A percentile compares a stretch with the other conserved stretches of the same genome.
These are phyloP conservation scores for Aphaenogaster rudis DNA, from an alignment of 1,140 invertebrate genomes.

Conservation along the genomic window DNA sequence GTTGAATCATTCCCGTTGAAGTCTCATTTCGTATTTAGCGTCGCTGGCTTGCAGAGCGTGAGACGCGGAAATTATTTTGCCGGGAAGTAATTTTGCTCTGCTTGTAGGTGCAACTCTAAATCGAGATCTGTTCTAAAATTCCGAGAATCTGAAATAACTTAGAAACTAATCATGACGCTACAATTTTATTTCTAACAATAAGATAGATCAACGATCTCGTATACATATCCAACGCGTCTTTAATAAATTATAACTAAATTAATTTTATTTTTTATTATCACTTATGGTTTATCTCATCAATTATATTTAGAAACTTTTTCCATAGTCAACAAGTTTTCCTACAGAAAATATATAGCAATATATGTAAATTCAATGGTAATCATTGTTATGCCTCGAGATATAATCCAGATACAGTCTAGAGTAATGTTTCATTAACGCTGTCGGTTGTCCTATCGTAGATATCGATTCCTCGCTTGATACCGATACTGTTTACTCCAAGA, in stretches of 20 bases:
- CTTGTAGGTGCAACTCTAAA: slow-evolving; percentile 29
- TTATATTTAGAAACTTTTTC: neutral
- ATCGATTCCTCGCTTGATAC: slow-evolving; percentile 47
- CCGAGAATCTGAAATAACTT: neutral
- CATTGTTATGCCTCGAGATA: slow-evolving; percentile 6
- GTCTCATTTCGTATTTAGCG: slow-evolving; percentile 62
- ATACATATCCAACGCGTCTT: neutral
- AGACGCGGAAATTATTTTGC: slow-evolving; percentile 56
- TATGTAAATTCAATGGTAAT: neutral
- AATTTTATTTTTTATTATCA: neutral
- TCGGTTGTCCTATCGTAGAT: slow-evolving; percentile 16
- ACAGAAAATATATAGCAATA: neutral
- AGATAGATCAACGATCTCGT: neutral
- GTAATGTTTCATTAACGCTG: slow-evolving; percentile 51
- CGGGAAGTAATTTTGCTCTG: slow-evolving; percentile 44
- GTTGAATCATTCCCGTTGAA: slow-evolving; percentile 64
- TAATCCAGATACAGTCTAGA: slow-evolving; percentile 18
- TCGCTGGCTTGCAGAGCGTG: slow-evolving; percentile 55
- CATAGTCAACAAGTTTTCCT: neutral
- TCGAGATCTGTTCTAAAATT: slow-evolving; percentile 35
- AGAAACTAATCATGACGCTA: neutral
- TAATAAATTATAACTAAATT: slow-evolving; percentile 2
- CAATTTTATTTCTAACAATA: neutral
- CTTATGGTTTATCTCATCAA: neutral
- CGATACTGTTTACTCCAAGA: slow-evolving; percentile 49